Conservation (phyloP, 1,140 invertebrate genomes). For the Metopolophium dirhodum region DNA sequence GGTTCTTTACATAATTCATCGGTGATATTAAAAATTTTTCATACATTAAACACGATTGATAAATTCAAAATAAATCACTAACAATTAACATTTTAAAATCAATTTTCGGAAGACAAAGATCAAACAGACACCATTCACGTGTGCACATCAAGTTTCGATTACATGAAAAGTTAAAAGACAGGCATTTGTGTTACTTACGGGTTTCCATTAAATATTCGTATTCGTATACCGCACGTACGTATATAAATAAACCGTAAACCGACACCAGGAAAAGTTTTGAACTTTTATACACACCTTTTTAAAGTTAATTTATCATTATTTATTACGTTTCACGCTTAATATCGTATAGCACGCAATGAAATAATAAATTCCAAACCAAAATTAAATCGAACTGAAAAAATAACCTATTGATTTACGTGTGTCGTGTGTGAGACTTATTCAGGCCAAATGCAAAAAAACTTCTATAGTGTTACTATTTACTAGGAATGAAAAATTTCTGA, state of each 20-base stretch:
- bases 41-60: not conserved
- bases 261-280: not conserved
- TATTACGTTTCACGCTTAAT: not conserved
- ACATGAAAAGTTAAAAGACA: slow-evolving; percentile 4
- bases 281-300: not conserved
- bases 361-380: not conserved
- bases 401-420: not conserved
- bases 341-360: slow-evolving; percentile 7
- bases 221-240: not conserved
- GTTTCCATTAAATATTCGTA: slow-evolving; percentile 39
- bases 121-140: not conserved
- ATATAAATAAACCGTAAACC: slow-evolving; percentile 43
- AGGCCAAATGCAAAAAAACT: too few relatives aligned
- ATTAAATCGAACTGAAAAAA: not conserved
- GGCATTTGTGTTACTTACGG: not conserved
- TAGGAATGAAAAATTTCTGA: too few relatives aligned
- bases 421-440: not conserved
- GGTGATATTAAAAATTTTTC: too few relatives aligned
- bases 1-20: not conserved
- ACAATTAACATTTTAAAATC: not conserved
- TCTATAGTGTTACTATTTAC: not conserved
- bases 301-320: slow-evolving; percentile 16
- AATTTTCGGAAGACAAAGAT: not conserved
- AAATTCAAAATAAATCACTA: not conserved
- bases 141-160: not conserved